Percentiles rank a stretch among this genome's conserved stretches.
These are phyloP conservation scores for Drosophila rubida DNA, from an alignment of 2,888 invertebrate species.

Conservation along the genomic window DNA sequence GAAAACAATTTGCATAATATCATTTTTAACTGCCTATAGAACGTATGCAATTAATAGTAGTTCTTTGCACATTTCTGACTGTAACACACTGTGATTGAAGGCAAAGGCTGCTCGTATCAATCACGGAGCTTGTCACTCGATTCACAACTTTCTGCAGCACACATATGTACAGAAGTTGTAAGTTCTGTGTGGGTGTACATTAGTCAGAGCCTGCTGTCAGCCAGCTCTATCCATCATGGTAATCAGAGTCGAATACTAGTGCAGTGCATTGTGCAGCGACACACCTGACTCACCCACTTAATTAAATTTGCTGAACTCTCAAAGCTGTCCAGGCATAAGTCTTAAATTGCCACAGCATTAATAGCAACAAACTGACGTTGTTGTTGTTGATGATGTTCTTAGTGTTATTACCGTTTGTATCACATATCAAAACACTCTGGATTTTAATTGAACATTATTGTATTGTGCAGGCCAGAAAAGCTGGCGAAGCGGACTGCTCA, in stretches of 20 bases:
- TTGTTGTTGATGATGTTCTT: constrained; percentile 5
- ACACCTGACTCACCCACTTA: constrained; percentile 42
- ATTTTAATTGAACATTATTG: constrained; percentile 55
- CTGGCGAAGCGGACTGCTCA: constrained; percentile 7
- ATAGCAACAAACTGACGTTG: too few species aligned
- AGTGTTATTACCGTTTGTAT: constrained; percentile 11
- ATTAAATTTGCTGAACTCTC: constrained; percentile 29
- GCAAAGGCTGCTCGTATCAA: background rate
- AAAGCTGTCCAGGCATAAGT: background rate
- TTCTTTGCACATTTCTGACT: background rate
- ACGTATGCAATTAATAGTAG: too few species aligned
- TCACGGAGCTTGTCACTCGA: background rate
- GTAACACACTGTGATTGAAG: background rate
- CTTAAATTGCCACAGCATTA: constrained; percentile 9
- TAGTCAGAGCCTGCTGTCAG: constrained; percentile 3
- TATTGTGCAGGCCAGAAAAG: constrained; percentile 19
- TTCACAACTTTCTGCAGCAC: background rate
- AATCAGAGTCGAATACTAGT: constrained; percentile 24
- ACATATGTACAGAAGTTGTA: background rate
- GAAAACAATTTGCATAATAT: too few species aligned
- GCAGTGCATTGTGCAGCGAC: background rate
- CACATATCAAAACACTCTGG: constrained; percentile 45
- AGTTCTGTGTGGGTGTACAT: background rate
- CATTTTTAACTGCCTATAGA: too few species aligned
- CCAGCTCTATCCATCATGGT: constrained; percentile 33